A percentile compares a stretch with the other conserved stretches of the same genome.
phyloP scores from a whole-genome alignment of 2,113 vertebrate genomes.

The Semicossyphus pulcher region DNA sequence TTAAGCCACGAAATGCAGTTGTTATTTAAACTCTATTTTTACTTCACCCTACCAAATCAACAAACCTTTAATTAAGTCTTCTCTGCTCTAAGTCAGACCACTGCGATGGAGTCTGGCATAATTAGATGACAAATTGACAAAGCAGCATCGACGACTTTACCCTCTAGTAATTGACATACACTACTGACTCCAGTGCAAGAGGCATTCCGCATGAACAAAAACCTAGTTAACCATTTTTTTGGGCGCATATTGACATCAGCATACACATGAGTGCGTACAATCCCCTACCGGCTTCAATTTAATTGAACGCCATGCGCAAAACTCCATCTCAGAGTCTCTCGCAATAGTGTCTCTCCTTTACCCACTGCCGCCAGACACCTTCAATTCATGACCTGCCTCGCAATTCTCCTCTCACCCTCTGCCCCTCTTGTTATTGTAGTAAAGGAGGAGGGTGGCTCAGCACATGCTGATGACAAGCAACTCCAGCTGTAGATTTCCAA shows the following conservation, averaged over 20 bases:
- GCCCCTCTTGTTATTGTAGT: conserved; percentile 8
- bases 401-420: conserved; percentile 10
- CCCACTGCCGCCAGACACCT: neutral
- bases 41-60: neutral
- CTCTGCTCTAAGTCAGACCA: conserved; percentile 4
- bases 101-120: conserved; percentile 22
- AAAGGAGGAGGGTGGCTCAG: neutral
- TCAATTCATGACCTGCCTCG: conserved; percentile 10
- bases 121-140: conserved; percentile 63
- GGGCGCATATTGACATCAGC: conserved; percentile 43
- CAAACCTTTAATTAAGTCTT: conserved; percentile 27
- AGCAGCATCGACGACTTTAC: conserved; percentile 38
- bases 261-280: neutral
- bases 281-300: neutral
- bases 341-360: neutral
- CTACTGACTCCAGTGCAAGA: conserved; percentile 55
- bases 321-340: neutral
- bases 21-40: neutral
- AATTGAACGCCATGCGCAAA: conserved; percentile 31
- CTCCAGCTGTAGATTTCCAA: conserved; percentile 8
- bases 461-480: neutral
- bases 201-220: conserved; percentile 56
- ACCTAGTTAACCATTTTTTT: conserved; percentile 58
- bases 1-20: neutral
- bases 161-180: conserved; percentile 39